Base-by-base conservation (phyloP, 2,113 vertebrate genomes). In the Erpornis zantholeuca region DNA sequence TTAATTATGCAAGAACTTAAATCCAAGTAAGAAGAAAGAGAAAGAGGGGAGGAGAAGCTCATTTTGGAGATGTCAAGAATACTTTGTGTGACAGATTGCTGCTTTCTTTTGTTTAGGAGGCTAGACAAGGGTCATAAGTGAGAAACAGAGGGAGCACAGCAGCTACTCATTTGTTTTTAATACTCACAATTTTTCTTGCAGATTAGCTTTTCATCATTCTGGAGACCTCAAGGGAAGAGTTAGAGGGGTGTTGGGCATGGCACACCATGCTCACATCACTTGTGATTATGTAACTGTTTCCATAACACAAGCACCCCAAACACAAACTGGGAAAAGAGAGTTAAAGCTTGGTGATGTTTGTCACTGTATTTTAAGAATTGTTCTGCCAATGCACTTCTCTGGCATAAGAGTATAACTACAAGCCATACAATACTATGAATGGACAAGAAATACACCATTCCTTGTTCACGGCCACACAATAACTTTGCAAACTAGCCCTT, bases 1-100 rank as follows among this genome's bases (percentile, higher is more conserved):
- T 96, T 97, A 97, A 96, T 97, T 96, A 98, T 88, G 89, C 85
- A 96, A 97, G 94, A 90, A 92, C 86, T 95, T 92, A 96, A 91
- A 77, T 86, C 54, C 93, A 90, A 96, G 69, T 42, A 96, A 79
- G n/a, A 75, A 92, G 73, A 87, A 95, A 87, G 96, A 82, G 72
- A 95, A 2, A 6, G 3, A 1, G 3, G 19, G 12, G 28, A 25
- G 3, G 5, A 86, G 72, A 90, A 95, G 79, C 96, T 97, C 94
- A 93, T 94, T 94, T 96, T 81, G 77, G 65, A 72, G 68, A 94
- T 94, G 97, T 96, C 96, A 93, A 86, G 95, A 96, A 92, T 85
- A 97, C 77, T 97, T 97, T 86, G 53, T 49, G 90, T 96, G 97
- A 97, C 83, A 95, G 90, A 97, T 96, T 91, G 90, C 63, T 96